Evolutionary conservation across 2,113 vertebrate species (phyloP).

Genomic region (Zingel zingel): DNA sequence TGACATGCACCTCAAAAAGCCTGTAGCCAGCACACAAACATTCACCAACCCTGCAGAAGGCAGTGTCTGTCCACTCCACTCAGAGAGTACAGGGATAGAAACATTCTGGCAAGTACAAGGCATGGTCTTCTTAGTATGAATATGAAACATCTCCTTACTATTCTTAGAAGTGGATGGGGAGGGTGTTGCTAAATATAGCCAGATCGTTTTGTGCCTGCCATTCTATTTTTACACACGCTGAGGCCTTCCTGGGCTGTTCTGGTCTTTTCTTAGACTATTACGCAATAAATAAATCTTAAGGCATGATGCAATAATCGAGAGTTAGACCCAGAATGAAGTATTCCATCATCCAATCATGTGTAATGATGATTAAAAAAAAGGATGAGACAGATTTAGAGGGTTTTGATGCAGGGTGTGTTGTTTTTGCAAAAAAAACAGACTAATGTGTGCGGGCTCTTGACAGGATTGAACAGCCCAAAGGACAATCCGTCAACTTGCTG

Average conservation of each 20-base stretch:
- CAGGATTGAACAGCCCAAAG: slow-evolving; percentile 49
- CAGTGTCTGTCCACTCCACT: slow-evolving; percentile 40
- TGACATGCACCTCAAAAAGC: slow-evolving; percentile 49
- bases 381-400: slow-evolving; percentile 2
- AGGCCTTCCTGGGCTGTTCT: slow-evolving; percentile 55
- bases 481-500: slow-evolving; percentile 52
- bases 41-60: slow-evolving; percentile 23
- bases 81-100: slow-evolving; percentile 31
- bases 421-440: neutral
- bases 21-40: slow-evolving; percentile 42
- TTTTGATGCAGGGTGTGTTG: slow-evolving; percentile 1
- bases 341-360: slow-evolving; percentile 26
- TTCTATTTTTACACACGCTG: slow-evolving; percentile 70
- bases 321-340: slow-evolving; percentile 25
- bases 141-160: slow-evolving; percentile 61
- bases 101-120: slow-evolving; percentile 35
- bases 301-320: slow-evolving; percentile 34
- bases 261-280: slow-evolving; percentile 72
- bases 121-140: slow-evolving; percentile 29
- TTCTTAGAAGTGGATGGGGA: slow-evolving; percentile 56
- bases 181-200: slow-evolving; percentile 67
- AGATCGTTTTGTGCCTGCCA: slow-evolving; percentile 49
- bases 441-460: slow-evolving; percentile 25
- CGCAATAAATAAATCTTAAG: slow-evolving; percentile 52
- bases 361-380: neutral